Evolutionary conservation across 2,113 vertebrate genomes (phyloP).

Genomic region (Paradisaea rubra): DNA sequence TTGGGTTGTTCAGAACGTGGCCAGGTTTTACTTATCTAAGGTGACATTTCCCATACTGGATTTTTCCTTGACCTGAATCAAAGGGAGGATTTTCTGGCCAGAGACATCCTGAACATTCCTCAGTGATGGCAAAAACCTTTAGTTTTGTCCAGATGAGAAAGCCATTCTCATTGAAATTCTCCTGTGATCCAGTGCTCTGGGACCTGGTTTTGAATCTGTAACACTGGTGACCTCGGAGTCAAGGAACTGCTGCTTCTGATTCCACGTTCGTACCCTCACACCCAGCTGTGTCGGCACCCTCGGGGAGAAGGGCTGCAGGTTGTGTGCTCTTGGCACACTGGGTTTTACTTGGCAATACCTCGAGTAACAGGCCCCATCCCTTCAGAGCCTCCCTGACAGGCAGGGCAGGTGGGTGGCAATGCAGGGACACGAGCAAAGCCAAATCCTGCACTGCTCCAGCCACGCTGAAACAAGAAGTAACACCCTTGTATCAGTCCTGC

Average conservation of each 20-base stretch:
- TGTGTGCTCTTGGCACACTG: not conserved
- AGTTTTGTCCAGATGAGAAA: not conserved
- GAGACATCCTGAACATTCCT: not conserved
- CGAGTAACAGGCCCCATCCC: not conserved
- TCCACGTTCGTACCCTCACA: rapidly evolving
- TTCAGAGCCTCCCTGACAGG: not conserved
- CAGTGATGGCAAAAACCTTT: not conserved
- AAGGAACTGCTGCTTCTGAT: not conserved
- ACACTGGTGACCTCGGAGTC: not conserved
- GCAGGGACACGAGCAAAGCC: not conserved
- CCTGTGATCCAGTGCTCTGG: not conserved
- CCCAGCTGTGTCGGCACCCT: rapidly evolving
- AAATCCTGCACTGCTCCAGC: not conserved
- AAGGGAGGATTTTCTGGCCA: not conserved
- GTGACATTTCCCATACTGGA: not conserved
- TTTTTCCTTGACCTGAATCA: not conserved
- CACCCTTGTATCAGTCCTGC: rapidly evolving
- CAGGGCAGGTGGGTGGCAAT: not conserved
- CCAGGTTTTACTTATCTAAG: not conserved
- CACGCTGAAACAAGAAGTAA: not conserved
- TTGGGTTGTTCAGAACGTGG: not conserved
- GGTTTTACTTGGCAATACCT: not conserved
- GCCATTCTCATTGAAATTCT: not conserved
- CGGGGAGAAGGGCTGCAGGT: rapidly evolving
- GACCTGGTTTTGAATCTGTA: not conserved